Conservation (phyloP, 1,140 invertebrate genomes). For the Pogonus chalceus region DNA sequence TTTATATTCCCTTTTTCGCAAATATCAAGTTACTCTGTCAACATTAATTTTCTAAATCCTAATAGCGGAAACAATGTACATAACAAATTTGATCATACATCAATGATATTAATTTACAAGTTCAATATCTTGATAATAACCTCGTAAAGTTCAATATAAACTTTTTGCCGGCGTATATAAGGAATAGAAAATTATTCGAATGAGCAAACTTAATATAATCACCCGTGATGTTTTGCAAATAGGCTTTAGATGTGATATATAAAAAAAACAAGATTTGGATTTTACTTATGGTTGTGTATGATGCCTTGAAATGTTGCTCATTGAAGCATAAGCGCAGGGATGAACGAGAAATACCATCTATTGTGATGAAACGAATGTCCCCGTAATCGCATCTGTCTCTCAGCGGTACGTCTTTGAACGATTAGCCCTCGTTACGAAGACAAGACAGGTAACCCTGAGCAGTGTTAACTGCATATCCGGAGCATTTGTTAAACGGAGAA, state of each 20-base stretch:
- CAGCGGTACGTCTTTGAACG: conserved; percentile 11
- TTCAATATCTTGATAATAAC: no score
- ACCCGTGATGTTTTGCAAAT: background rate
- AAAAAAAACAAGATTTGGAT: background rate
- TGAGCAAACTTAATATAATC: background rate
- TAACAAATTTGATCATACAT: no score
- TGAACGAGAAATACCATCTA: background rate
- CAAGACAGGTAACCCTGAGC: background rate
- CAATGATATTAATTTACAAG: no score
- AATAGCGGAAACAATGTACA: no score
- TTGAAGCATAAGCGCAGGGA: background rate
- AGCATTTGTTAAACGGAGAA: conserved; percentile 2
- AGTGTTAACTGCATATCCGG: background rate
- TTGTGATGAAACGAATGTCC: background rate
- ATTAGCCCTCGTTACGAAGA: conserved; percentile 8
- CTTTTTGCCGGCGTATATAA: no score
- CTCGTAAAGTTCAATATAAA: no score
- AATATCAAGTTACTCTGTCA: no score
- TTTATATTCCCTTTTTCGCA: no score
- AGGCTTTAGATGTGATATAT: background rate
- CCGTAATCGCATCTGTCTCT: conserved; percentile 3
- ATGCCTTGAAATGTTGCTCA: no score
- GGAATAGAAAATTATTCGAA: no score
- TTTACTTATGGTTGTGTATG: background rate
- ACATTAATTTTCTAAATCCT: no score